phyloP scores from a whole-genome alignment of 2,113 vertebrate species.

The Nothobranchius furzeri region DNA sequence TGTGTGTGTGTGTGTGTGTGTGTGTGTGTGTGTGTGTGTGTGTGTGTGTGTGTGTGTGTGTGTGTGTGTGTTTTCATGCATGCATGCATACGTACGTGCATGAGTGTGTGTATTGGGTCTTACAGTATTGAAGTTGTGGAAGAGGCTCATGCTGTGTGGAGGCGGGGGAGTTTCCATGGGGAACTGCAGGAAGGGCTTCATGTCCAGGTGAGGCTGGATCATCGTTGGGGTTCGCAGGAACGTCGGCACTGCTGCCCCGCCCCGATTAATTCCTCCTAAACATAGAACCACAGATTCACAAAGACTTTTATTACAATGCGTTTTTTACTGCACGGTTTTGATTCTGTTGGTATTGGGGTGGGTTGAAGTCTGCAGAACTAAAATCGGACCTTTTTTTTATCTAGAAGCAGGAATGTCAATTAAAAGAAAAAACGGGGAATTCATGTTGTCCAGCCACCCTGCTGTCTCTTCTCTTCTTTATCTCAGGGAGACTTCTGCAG shows the following conservation, averaged over 20 bases:
- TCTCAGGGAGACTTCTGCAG: slow-evolving; percentile 57
- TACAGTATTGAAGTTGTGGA: slow-evolving; percentile 84
- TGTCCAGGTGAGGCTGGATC: slow-evolving; percentile 81
- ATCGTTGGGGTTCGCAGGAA: slow-evolving; percentile 81
- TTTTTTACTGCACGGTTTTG: neutral
- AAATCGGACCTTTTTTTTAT: no score
- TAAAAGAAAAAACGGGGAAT: slow-evolving; percentile 39
- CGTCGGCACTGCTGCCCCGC: slow-evolving; percentile 75
- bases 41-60: slow-evolving; percentile 4
- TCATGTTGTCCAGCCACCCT: slow-evolving; percentile 40
- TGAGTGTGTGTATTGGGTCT: slow-evolving; percentile 36
- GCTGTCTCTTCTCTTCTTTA: slow-evolving; percentile 29
- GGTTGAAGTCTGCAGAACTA: neutral
- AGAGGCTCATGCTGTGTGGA: slow-evolving; percentile 78
- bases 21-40: neutral
- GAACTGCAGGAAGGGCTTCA: slow-evolving; percentile 83
- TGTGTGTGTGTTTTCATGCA: neutral
- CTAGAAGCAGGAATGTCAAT: slow-evolving; percentile 16
- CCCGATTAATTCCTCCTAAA: slow-evolving; percentile 81
- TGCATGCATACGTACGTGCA: neutral
- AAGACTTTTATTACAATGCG: neutral
- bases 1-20: no score
- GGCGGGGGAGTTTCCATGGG: slow-evolving; percentile 78
- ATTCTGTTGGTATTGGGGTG: neutral
- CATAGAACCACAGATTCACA: slow-evolving; percentile 12